These are phyloP conservation scores for Melolontha melolontha DNA, from an alignment of 2,888 invertebrate species.

Conservation along the genomic window DNA sequence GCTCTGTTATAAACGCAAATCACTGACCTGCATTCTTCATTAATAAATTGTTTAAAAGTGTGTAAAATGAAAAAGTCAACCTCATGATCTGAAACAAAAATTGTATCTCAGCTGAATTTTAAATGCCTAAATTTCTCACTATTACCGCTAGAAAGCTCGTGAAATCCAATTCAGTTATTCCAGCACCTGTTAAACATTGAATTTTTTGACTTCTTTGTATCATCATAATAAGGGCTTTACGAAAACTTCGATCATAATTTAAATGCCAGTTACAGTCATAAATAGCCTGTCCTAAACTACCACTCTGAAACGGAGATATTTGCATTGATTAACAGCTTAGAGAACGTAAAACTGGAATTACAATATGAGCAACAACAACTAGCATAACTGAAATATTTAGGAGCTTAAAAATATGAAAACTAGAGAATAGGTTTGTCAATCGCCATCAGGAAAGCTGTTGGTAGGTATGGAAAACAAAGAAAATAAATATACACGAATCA, in stretches of 20 bases:
- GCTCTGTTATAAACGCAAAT: background rate
- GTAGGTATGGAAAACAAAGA: too few relatives aligned
- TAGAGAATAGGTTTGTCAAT: too few relatives aligned
- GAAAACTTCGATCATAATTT: conserved; percentile 32
- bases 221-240: conserved; percentile 44
- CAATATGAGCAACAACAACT: conserved; percentile 26
- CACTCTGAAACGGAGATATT: conserved; percentile 41
- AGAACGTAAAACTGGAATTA: background rate
- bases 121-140: background rate
- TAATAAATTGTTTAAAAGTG: conserved; percentile 41
- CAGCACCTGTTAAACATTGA: conserved; percentile 45
- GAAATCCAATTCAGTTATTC: conserved; percentile 46
- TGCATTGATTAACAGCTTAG: background rate
- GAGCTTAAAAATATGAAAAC: too few relatives aligned
- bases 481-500: too few relatives aligned
- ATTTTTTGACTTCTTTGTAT: conserved; percentile 43
- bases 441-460: too few relatives aligned
- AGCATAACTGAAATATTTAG: too few relatives aligned
- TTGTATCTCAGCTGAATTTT: background rate
- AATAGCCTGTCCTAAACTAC: conserved; percentile 27
- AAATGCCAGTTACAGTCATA: conserved; percentile 44
- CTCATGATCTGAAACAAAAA: conserved; percentile 43
- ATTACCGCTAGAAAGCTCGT: conserved; percentile 45
- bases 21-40: conserved; percentile 1
- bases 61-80: conserved; percentile 48